phyloP scores from a whole-genome alignment of 1,140 invertebrate genomes.

The Diorhabda sublineata region DNA sequence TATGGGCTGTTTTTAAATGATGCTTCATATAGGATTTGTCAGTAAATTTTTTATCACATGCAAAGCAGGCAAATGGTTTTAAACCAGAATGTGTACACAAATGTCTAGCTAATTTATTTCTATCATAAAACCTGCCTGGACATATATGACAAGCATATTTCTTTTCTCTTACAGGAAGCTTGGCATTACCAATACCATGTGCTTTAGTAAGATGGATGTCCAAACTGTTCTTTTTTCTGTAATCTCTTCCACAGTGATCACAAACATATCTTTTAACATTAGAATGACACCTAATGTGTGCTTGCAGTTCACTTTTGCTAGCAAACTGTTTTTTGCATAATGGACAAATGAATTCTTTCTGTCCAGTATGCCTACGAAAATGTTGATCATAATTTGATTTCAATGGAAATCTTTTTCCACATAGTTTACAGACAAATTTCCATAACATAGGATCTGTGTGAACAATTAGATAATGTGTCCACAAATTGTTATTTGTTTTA shows the following conservation, averaged over 20 bases:
- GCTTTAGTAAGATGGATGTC: constrained; percentile 34
- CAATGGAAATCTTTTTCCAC: constrained; percentile 33
- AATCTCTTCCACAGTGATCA: constrained; percentile 38
- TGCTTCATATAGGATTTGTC: constrained; percentile 37
- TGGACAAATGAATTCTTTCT: constrained; percentile 68
- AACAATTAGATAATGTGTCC: constrained; percentile 34
- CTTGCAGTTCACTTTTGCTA: constrained; percentile 32
- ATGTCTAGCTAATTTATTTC: constrained; percentile 60
- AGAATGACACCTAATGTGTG: constrained; percentile 36
- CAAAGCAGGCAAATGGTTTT: constrained; percentile 61
- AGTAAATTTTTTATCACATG: constrained; percentile 55
- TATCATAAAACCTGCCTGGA: constrained; percentile 53
- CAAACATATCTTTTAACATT: constrained; percentile 35
- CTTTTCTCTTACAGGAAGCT: constrained; percentile 28
- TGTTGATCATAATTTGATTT: constrained; percentile 51
- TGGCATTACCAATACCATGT: constrained; percentile 34
- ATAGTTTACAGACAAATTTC: constrained; percentile 36
- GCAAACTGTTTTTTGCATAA: constrained; percentile 69
- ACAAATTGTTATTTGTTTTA: constrained; percentile 39
- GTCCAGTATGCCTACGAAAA: constrained; percentile 66
- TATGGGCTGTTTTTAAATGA: constrained; percentile 33
- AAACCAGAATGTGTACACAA: constrained; percentile 65
- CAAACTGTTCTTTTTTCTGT: constrained; percentile 30
- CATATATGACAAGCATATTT: constrained; percentile 37
- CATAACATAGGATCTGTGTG: constrained; percentile 36